Base-by-base conservation (phyloP, 2,888 invertebrate species). In the Cosmia trapezina region DNA sequence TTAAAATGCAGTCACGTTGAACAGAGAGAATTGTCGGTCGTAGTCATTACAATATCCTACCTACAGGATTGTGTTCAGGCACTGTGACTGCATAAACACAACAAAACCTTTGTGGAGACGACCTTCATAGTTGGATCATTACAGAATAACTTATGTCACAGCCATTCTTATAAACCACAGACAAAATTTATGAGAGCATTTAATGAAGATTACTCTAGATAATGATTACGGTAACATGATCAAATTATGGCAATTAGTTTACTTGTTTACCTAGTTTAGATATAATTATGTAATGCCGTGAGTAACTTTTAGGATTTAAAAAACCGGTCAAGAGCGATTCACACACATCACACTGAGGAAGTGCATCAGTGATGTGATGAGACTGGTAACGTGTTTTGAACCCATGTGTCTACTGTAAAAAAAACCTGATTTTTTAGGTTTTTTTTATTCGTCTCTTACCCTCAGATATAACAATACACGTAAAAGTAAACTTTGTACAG, bases 31-130 rank as follows among this genome's bases (percentile, higher is more conserved):
- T 51, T 63, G 63, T 49, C 49, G 12, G 45, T 56, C 33, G 14
- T 14, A 62, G 22, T 69, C 17, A 77, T 72, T 63, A 70, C 43
- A 59, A 62, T 53, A 63, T 68, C 41, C 45, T 53, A 80, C 54
- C 79, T 81, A 73, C 78, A 75, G 80, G 80, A 72, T 69, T 68
- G 82, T 81, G 86, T 78, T 74, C 87, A 87, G 75, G 49, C 81
- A 69, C 80, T 86, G 86, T 88, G 83, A 86, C 87, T 68, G 37
- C 53, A 60, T 53, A 62, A 73, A 85, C 87, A 70, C 63, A 86
- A 86, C 85, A 73, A 64, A 68, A 67, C 73, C 83, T 81, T 84
- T 86, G 83, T 86, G 64, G 22, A 49, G 43, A 60, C 57, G 83
- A 63, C 87, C 86, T 84, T 87, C 85, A 78, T 70, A 65, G 33